These are phyloP conservation scores for Yponomeuta sedellus DNA, from an alignment of 2,888 invertebrate genomes.

Conservation along the genomic window DNA sequence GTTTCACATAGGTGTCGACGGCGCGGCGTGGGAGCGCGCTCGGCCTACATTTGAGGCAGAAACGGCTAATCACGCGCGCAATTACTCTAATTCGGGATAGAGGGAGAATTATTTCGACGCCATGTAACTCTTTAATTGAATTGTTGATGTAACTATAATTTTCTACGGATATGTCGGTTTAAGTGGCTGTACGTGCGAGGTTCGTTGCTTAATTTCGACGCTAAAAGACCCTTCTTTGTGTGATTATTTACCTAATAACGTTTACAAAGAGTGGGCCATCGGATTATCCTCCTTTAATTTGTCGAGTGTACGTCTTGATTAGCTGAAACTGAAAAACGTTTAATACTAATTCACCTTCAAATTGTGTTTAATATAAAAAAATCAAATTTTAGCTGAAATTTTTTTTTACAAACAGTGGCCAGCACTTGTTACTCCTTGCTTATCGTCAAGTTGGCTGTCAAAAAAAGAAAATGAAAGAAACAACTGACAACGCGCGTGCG, in stretches of 20 bases:
- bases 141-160: slow-evolving; percentile 42
- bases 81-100: slow-evolving; percentile 65
- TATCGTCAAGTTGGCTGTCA: slow-evolving; percentile 6
- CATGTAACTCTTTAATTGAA: slow-evolving; percentile 68
- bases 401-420: background rate
- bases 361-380: too few relatives aligned
- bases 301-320: too few relatives aligned
- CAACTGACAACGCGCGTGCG: slow-evolving; percentile 47
- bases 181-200: background rate
- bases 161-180: slow-evolving; percentile 1
- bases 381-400: background rate
- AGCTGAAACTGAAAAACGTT: too few relatives aligned
- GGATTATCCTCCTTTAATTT: too few relatives aligned
- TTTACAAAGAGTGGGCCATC: background rate
- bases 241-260: too few relatives aligned
- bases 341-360: too few relatives aligned
- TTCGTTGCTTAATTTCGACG: background rate
- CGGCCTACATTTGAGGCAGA: slow-evolving; percentile 58
- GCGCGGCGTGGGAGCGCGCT: slow-evolving; percentile 58
- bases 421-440: slow-evolving; percentile 6
- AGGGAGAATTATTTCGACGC: slow-evolving; percentile 50
- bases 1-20: slow-evolving; percentile 48
- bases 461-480: slow-evolving; percentile 11
- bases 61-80: slow-evolving; percentile 61
- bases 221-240: too few relatives aligned